These are phyloP conservation scores for Nomada flava DNA, from an alignment of 2,888 invertebrate species.

Conservation along the genomic window DNA sequence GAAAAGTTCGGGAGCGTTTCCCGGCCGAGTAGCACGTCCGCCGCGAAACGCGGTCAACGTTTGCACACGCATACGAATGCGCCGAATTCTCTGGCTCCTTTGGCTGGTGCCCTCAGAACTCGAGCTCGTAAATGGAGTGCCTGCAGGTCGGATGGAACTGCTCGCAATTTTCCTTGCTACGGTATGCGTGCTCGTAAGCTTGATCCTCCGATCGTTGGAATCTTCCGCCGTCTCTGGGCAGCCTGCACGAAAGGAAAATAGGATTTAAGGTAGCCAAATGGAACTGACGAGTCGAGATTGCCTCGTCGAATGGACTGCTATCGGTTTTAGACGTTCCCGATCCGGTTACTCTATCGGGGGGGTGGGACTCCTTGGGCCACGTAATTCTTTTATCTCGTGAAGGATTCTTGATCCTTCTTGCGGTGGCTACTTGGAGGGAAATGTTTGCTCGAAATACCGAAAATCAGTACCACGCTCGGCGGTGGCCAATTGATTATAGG, in stretches of 20 bases:
- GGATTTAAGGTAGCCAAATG: constrained; percentile 19
- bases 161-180: constrained; percentile 83
- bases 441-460: background rate
- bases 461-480: background rate
- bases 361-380: background rate
- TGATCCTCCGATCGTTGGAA: constrained; percentile 77
- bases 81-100: constrained; percentile 24
- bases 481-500: background rate
- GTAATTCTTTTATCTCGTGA: background rate
- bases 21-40: constrained; percentile 54
- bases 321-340: background rate
- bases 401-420: background rate
- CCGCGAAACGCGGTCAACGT: constrained; percentile 51
- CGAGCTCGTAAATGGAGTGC: constrained; percentile 81
- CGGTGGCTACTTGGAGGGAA: no score
- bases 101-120: constrained; percentile 57
- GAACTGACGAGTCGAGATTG: constrained; percentile 8
- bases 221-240: constrained; percentile 76
- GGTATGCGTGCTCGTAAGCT: constrained; percentile 84
- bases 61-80: constrained; percentile 49
- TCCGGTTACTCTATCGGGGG: background rate
- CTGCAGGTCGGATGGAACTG: constrained; percentile 84
- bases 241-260: constrained; percentile 65
- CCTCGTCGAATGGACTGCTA: background rate
- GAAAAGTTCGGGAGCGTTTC: constrained; percentile 58